phyloP scores from a whole-genome alignment of 2,113 vertebrate genomes.

The Ranitomeya imitator region DNA sequence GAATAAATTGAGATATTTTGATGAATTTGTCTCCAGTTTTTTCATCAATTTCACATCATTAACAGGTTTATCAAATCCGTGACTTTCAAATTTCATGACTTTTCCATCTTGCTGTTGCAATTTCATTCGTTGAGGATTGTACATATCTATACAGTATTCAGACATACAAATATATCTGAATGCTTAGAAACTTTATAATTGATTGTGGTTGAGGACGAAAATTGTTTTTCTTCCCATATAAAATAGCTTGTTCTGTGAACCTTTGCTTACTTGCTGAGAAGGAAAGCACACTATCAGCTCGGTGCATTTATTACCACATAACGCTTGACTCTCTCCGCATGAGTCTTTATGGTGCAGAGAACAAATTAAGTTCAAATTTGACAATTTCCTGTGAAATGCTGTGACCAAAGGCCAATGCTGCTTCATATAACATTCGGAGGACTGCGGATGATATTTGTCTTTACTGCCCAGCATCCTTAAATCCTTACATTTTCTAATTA shows the following conservation, averaged over 20 bases:
- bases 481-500: constrained; percentile 38
- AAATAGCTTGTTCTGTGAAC: neutral
- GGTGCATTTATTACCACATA: constrained; percentile 15
- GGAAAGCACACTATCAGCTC: neutral
- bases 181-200: neutral
- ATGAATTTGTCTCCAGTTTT: too few relatives aligned
- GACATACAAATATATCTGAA: neutral
- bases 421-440: constrained; percentile 39
- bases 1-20: too few relatives aligned
- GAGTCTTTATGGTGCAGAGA: constrained; percentile 29
- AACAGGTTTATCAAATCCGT: too few relatives aligned
- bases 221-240: neutral
- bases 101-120: too few relatives aligned
- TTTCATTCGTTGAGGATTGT: too few relatives aligned
- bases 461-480: constrained; percentile 26
- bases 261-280: constrained; percentile 3
- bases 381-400: constrained; percentile 49
- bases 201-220: neutral
- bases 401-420: constrained; percentile 39
- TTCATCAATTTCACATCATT: too few relatives aligned
- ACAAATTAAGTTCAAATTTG: constrained; percentile 48
- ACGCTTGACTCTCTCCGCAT: constrained; percentile 1
- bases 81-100: too few relatives aligned
- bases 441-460: constrained; percentile 31
- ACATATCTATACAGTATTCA: too few relatives aligned